A percentile compares a stretch with the other conserved stretches of the same genome.
These are phyloP conservation scores for Drosophila elegans DNA, from an alignment of 1,140 invertebrate species.

Conservation along the genomic window DNA sequence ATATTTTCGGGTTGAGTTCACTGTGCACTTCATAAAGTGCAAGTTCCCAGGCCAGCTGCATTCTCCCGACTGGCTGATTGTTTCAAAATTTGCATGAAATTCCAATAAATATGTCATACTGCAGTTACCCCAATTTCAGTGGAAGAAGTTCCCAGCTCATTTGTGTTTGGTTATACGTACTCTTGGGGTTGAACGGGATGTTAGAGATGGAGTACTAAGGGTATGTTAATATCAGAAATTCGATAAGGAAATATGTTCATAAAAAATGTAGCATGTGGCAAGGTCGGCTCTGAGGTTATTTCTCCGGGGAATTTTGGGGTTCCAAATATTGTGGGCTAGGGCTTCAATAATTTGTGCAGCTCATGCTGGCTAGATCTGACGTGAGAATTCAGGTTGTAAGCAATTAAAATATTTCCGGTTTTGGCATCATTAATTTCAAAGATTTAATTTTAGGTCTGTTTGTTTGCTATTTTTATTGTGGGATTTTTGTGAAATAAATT, in stretches of 20 bases:
- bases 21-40: slow-evolving; percentile 20
- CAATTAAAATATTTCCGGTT: not conserved
- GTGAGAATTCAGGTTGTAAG: not conserved
- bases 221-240: slow-evolving; percentile 9
- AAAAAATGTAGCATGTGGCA: slow-evolving; percentile 41
- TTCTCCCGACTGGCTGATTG: slow-evolving; percentile 24
- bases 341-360: not conserved
- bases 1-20: not conserved
- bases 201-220: slow-evolving; percentile 19
- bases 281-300: slow-evolving; percentile 20
- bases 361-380: not conserved
- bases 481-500: not conserved
- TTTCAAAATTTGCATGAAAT: slow-evolving; percentile 77
- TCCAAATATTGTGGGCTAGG: not conserved
- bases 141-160: slow-evolving; percentile 27
- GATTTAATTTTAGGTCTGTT: not conserved
- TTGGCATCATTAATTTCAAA: not conserved
- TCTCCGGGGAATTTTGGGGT: not conserved
- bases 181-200: slow-evolving; percentile 25
- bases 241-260: slow-evolving; percentile 1
- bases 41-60: slow-evolving; percentile 50
- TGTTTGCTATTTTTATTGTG: slow-evolving; percentile 1
- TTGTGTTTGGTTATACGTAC: not conserved
- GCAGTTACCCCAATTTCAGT: slow-evolving; percentile 58
- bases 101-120: slow-evolving; percentile 79